Evolutionary conservation across 30 jellyfish, hydroid and myxozoan species (phyloP), one percentile per base, ranked within the genome.

Genomic region (Kudoa iwatai): DNA sequence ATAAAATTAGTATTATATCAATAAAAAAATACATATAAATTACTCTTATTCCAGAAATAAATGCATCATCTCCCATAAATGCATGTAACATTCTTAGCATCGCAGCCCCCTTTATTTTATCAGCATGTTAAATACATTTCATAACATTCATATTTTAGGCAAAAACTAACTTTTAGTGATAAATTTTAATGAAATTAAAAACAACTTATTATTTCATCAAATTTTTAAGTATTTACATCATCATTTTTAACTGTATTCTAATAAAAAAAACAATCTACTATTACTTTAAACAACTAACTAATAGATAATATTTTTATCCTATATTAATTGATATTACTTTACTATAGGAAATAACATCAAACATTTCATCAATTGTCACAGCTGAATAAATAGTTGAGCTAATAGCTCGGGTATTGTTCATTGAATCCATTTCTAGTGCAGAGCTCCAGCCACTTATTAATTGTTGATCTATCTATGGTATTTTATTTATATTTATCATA

Each of bases 371-470:
- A 23, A 79, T 79, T 51, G 65, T 87, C 0, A 88, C 58, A 3
- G 88, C 63, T 12, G 50, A 53, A 20, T 46, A 47, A 24, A 64
- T 87, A 9, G 54, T 61, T 44, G 62, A 88, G 32, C 74, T 65
- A 19, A 79, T 67, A 32, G 88, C 85, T 55, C 62, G 98, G 11
- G 98, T 62, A 40, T 64, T 79, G 30, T 52, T 59, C 34, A 79
- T 23, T 24, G 88, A 65, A 48, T 79, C 98, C 24, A 53, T 25
- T 9, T 84, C 28, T 3, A 79, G 30, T 10, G 98, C 98, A 18
- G 85, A 63, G 26, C 65, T 87, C 98, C 98, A 79, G 7, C 98
- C 98, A 4, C 55, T 49, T 20, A 84, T 83, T 13, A 79, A 68
- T 49, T 79, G 89, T 20, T 62, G 42, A 49, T 79, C 88, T 20